These are phyloP conservation scores for Gallinago nigripennis DNA, from an alignment of 2,797 vertebrate species.

Conservation along the genomic window DNA sequence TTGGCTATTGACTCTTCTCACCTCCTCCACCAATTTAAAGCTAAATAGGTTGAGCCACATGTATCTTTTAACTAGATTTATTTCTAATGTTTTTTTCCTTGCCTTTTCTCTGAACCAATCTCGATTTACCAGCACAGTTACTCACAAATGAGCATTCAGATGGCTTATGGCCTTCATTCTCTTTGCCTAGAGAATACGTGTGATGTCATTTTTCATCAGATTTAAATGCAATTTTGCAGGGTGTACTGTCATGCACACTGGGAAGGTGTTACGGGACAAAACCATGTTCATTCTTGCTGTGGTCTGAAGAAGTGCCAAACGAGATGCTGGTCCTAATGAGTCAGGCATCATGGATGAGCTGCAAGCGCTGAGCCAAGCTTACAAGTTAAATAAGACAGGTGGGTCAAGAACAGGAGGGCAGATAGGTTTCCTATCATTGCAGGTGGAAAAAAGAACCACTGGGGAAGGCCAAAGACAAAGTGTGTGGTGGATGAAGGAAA, in stretches of 20 bases:
- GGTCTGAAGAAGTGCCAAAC: neutral
- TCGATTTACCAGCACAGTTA: neutral
- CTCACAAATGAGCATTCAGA: neutral
- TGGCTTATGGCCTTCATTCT: neutral
- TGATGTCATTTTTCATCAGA: too few species aligned
- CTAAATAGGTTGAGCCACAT: neutral
- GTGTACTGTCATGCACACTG: neutral
- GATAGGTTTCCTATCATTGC: neutral
- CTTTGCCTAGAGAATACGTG: neutral
- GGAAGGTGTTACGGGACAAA: neutral
- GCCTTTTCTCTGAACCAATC: neutral
- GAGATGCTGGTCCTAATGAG: neutral
- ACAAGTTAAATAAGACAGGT: neutral
- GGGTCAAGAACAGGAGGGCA: neutral
- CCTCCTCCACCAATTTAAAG: neutral
- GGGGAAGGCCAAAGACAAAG: neutral
- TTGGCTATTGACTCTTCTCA: neutral
- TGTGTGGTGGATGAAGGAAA: neutral
- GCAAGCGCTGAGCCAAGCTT: neutral
- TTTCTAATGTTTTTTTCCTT: neutral
- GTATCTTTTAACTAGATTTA: neutral
- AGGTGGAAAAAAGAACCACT: neutral
- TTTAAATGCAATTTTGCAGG: too few species aligned
- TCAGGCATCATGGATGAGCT: rapidly evolving
- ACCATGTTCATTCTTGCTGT: neutral